A percentile compares a stretch with the other conserved stretches of the same genome.
These are phyloP conservation scores for Montipora capitata DNA, from an alignment of 92 coral and sea anemone genomes.

Conservation along the genomic window DNA sequence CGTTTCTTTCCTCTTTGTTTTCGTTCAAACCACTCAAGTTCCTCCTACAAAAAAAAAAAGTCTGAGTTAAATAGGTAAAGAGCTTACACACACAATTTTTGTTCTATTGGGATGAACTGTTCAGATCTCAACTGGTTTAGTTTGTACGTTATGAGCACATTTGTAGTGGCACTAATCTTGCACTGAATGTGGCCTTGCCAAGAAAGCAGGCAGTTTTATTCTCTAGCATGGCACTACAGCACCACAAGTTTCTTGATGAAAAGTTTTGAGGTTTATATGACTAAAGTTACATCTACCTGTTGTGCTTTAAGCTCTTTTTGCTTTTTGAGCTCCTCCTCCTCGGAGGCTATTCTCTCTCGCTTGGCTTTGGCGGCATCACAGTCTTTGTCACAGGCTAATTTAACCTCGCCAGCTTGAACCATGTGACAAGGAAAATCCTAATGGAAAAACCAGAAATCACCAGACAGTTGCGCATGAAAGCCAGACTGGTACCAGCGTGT, in stretches of 20 bases:
- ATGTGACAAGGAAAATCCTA: slow-evolving; percentile 91
- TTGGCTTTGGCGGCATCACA: slow-evolving; percentile 66
- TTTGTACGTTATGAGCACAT: no score
- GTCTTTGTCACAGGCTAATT: slow-evolving; percentile 87
- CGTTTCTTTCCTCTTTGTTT: slow-evolving; percentile 90
- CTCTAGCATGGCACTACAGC: no score
- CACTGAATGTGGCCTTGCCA: no score
- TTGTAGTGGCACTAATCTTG: no score
- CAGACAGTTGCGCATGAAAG: not conserved
- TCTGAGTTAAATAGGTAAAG: not conserved
- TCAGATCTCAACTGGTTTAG: no score
- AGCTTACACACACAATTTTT: no score
- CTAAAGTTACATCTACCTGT: slow-evolving; percentile 50
- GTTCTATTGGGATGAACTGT: no score
- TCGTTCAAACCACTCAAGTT: slow-evolving; percentile 92
- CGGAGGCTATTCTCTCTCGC: slow-evolving; percentile 74
- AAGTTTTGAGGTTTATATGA: no score
- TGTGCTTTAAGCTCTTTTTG: slow-evolving; percentile 86
- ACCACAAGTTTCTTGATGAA: no score
- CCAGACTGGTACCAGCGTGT: no score
- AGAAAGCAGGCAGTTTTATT: no score
- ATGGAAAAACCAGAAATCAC: not conserved
- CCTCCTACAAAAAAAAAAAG: slow-evolving; percentile 76
- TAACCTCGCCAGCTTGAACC: slow-evolving; percentile 74
- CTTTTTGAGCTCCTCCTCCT: slow-evolving; percentile 73